These are phyloP conservation scores for Ochropleura leucogaster DNA, from an alignment of 2,888 invertebrate genomes.

Conservation along the genomic window DNA sequence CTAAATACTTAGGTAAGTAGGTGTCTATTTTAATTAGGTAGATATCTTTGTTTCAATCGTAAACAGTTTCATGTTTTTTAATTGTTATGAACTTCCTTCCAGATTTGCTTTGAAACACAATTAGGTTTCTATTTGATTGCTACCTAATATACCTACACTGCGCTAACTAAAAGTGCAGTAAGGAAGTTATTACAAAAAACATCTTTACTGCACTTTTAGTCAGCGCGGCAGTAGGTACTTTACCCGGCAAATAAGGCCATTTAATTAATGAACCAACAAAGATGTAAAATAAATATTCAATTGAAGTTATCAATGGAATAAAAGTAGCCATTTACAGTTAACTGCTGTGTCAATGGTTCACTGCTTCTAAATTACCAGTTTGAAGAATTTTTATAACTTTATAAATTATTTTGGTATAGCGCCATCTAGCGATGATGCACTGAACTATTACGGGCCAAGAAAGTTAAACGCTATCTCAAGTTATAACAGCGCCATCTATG, in stretches of 20 bases:
- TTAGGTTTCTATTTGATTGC: neutral
- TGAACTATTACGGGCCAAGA: neutral
- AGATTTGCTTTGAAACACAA: slow-evolving; percentile 21
- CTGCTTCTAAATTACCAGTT: neutral
- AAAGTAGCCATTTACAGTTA: slow-evolving; percentile 23
- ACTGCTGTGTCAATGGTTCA: neutral
- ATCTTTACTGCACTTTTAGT: no score
- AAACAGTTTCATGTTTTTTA: neutral
- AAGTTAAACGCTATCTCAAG: accelerated
- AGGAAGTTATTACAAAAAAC: no score
- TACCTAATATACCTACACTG: no score
- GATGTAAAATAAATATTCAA: neutral
- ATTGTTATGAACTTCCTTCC: neutral
- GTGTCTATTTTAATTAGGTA: neutral
- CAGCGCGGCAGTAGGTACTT: no score
- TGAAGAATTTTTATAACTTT: slow-evolving; percentile 4
- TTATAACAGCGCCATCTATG: slow-evolving; percentile 32
- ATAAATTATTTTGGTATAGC: neutral
- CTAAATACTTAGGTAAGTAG: neutral
- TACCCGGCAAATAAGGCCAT: neutral
- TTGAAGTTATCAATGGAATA: slow-evolving; percentile 13
- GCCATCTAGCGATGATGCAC: slow-evolving; percentile 16
- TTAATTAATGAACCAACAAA: neutral
- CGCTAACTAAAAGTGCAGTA: no score
- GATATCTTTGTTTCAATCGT: neutral